phyloP scores from a whole-genome alignment of 2,113 vertebrate species.

The Cottus gobio region DNA sequence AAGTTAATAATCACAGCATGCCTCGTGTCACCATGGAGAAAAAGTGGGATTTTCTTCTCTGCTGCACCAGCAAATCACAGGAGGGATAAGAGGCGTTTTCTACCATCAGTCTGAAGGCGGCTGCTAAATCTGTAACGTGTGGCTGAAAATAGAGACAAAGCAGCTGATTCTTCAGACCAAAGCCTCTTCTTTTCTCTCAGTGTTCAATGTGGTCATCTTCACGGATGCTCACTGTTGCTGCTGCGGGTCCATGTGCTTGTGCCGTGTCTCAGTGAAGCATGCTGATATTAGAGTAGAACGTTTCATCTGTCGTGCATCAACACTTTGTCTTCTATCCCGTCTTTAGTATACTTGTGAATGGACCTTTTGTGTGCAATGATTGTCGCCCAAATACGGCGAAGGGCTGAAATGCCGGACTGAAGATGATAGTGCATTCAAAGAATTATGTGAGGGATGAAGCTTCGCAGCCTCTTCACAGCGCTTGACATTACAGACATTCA shows the following conservation, averaged over 20 bases:
- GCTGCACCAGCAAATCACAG: slow-evolving; percentile 22
- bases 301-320: background rate
- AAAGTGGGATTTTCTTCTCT: slow-evolving; percentile 2
- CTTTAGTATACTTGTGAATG: background rate
- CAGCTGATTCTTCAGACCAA: slow-evolving; percentile 53
- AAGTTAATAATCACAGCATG: background rate
- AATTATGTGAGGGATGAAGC: slow-evolving; percentile 27
- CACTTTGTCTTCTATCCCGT: background rate
- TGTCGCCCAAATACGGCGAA: slow-evolving; percentile 18
- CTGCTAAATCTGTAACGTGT: slow-evolving; percentile 58
- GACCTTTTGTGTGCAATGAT: background rate
- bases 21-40: slow-evolving; percentile 5
- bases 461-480: slow-evolving; percentile 33
- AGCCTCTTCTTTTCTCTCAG: slow-evolving; percentile 21
- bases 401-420: slow-evolving; percentile 3
- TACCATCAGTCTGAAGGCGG: slow-evolving; percentile 48
- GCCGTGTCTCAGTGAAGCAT: background rate
- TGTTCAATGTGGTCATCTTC: slow-evolving; percentile 1
- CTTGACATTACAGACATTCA: slow-evolving; percentile 48
- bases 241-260: background rate
- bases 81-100: slow-evolving; percentile 30
- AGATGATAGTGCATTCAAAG: slow-evolving; percentile 28
- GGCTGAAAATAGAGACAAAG: slow-evolving; percentile 62
- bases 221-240: slow-evolving; percentile 2
- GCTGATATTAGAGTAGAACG: background rate